Conservation (phyloP, 2,888 invertebrate species). For the Hipparchia semele region DNA sequence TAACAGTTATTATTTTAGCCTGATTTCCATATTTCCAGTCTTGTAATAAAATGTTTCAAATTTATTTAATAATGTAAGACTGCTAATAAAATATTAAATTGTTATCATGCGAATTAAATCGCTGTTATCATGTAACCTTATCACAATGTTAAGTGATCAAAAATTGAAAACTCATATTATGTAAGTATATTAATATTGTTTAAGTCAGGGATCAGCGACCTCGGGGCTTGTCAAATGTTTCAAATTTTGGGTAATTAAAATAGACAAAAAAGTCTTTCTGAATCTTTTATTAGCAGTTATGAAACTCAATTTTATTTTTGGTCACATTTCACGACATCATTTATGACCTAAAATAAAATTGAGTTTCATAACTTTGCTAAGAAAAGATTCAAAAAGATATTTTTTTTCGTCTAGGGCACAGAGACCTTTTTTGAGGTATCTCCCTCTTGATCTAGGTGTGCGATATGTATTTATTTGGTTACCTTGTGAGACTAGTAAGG, state of each 20-base stretch:
- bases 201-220: background rate
- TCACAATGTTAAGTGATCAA: background rate
- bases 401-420: too few species aligned
- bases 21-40: conserved; percentile 1
- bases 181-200: background rate
- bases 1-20: background rate
- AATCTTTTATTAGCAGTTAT: background rate
- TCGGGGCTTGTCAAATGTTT: background rate
- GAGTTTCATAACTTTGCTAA: too few species aligned
- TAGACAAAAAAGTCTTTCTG: background rate
- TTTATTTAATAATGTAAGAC: background rate
- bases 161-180: background rate
- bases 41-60: background rate
- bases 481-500: too few species aligned
- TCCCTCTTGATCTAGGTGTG: too few species aligned
- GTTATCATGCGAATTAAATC: too few species aligned
- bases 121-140: background rate
- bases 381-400: too few species aligned
- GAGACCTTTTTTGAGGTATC: too few species aligned
- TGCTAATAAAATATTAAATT: background rate
- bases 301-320: too few species aligned
- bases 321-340: too few species aligned
- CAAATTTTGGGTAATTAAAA: background rate
- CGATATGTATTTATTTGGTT: too few species aligned
- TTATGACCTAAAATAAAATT: too few species aligned